Base-by-base conservation (phyloP, 2,888 invertebrate genomes). In the Drosophila phalerata region DNA sequence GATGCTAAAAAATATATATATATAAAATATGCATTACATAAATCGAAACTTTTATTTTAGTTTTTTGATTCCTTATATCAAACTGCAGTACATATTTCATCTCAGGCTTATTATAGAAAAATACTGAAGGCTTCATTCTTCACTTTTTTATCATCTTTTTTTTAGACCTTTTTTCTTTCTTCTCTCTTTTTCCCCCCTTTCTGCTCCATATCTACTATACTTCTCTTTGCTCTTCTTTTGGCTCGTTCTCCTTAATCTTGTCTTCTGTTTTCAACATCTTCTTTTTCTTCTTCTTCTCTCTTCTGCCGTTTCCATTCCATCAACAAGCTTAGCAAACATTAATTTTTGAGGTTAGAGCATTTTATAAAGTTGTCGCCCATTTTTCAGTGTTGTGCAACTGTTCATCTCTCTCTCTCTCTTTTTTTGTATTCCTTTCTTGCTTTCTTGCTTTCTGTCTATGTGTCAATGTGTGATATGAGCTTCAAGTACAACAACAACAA, bases 401-500 rank as follows among this genome's bases (percentile, higher is more conserved):
- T 53, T 30, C 30, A 10, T 9, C 62, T 40, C 43, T 9, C 40
- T 11, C 17, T 34, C 22, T 40, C 17, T 17, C 22, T 60, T 5
- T 42, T 4, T 49, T 8, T 28, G 6, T 28, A 28, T 10, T 56
- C 28, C 37, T 60, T 30, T 22, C 40, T 9, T 10, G 37, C 17
- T 19, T 17, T 37, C 34, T 53, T 32, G 22, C 42, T 40, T 10
- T 37, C 34, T 52, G 17, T 53, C 55, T 37, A 42, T 80, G 63
- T 74, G 79, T 62, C 61, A 74, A 74, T 85, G 84, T 86, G 89
- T 88, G 87, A 80, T 86, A 88, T 88, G 70, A 88, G 89, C 84
- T 80, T 73, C 80, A 77, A 84, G 84, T 69, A 77, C 63, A 82
- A 42, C 47, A 70, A 56, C 37, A 70, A 56, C 40, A 69, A 57